These are phyloP conservation scores for Anhinga rufa DNA, from an alignment of 2,113 vertebrate genomes.

Conservation along the genomic window DNA sequence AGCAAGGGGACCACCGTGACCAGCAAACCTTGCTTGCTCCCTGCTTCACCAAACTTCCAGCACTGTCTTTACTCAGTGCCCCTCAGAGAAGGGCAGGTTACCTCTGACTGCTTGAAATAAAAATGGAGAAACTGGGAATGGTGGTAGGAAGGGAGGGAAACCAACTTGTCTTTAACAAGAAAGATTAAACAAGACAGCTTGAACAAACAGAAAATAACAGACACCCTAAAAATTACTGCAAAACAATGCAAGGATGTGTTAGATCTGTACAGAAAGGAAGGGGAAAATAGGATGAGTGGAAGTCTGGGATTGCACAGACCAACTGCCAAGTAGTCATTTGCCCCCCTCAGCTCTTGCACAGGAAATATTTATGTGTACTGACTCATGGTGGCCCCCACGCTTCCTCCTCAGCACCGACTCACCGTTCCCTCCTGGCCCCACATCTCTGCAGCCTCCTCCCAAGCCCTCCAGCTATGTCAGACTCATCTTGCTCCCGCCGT, in stretches of 20 bases:
- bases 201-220: background rate
- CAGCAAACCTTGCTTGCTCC: background rate
- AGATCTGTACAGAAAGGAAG: background rate
- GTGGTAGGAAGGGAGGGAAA: background rate
- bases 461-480: accelerated
- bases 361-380: background rate
- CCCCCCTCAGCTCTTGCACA: background rate
- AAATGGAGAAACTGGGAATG: background rate
- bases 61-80: background rate
- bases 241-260: accelerated
- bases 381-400: background rate
- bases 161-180: background rate
- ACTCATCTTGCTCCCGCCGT: background rate
- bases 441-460: background rate
- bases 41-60: accelerated
- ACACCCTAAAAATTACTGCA: background rate
- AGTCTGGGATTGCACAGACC: background rate
- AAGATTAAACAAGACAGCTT: background rate
- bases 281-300: background rate
- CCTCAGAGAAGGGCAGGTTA: background rate
- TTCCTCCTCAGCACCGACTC: background rate
- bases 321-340: accelerated
- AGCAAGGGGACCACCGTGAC: accelerated
- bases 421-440: background rate
- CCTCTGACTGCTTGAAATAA: background rate